A percentile compares a stretch with the other conserved stretches of the same genome.
Conservation (phyloP, 2,113 vertebrate species). For the Sphyrna mokarran region DNA sequence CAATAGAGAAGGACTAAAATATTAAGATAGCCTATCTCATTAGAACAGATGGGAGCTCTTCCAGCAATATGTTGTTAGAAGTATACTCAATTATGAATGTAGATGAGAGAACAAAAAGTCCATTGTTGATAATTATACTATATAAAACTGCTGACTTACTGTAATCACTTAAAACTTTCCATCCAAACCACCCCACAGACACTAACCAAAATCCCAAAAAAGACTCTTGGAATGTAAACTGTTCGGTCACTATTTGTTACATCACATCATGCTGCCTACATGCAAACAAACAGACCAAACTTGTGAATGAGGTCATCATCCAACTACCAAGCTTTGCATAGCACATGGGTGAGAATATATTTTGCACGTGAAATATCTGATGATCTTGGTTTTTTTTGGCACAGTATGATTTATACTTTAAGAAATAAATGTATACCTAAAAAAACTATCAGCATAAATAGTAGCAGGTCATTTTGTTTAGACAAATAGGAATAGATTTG, state of each 20-base stretch:
- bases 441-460: not conserved
- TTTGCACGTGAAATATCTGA: not conserved
- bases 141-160: not conserved
- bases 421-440: not conserved
- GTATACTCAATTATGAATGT: not conserved
- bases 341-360: not conserved
- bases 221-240: not conserved
- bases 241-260: not conserved
- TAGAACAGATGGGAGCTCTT: not conserved
- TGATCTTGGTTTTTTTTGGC: not conserved
- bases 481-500: not conserved
- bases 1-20: not conserved
- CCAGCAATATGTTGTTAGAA: not conserved
- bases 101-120: not conserved
- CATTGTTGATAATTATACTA: not conserved
- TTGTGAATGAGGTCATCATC: conserved; percentile 2
- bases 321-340: not conserved
- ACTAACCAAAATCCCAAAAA: not conserved
- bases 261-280: not conserved
- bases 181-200: not conserved
- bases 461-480: not conserved
- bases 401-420: not conserved
- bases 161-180: not conserved
- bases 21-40: not conserved
- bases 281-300: not conserved